Percentiles rank a stretch among this genome's conserved stretches.
Conservation (phyloP, 2,888 invertebrate genomes). For the Celastrina argiolus region DNA sequence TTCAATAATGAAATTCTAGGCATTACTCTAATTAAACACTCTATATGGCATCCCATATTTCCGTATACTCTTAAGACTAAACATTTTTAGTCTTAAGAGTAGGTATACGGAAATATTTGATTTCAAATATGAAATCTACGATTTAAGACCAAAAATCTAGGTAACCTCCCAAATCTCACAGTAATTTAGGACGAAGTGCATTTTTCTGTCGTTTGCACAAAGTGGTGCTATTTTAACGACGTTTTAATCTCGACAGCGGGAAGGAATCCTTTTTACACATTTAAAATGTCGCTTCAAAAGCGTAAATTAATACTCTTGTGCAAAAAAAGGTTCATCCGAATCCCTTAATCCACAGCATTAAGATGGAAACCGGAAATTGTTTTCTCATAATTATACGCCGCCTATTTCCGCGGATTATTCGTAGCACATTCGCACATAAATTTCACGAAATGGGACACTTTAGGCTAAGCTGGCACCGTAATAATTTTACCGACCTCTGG, state of each 20-base stretch:
- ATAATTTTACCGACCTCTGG: conserved; percentile 65
- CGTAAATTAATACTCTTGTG: conserved; percentile 36
- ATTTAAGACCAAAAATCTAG: neutral
- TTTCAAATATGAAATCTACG: neutral
- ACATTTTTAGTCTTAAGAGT: no score
- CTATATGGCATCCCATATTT: no score
- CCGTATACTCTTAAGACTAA: no score
- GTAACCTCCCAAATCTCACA: neutral
- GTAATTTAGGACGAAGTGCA: neutral
- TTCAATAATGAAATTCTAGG: neutral
- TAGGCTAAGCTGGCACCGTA: conserved; percentile 70
- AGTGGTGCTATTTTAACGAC: conserved; percentile 20
- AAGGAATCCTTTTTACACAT: conserved; percentile 31
- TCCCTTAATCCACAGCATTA: conserved; percentile 67
- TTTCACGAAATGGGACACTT: conserved; percentile 71
- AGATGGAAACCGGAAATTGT: conserved; percentile 74
- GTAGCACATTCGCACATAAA: conserved; percentile 74
- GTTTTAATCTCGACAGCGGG: conserved; percentile 30
- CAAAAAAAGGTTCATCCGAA: conserved; percentile 41
- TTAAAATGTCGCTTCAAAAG: conserved; percentile 30
- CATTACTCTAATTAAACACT: neutral
- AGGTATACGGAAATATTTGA: no score
- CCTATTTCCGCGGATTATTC: conserved; percentile 61
- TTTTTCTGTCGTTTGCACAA: neutral
- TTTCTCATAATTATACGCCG: conserved; percentile 75